Evolutionary conservation across 1,140 invertebrate genomes (phyloP).

Genomic region (Zaprionus camerounensis): DNA sequence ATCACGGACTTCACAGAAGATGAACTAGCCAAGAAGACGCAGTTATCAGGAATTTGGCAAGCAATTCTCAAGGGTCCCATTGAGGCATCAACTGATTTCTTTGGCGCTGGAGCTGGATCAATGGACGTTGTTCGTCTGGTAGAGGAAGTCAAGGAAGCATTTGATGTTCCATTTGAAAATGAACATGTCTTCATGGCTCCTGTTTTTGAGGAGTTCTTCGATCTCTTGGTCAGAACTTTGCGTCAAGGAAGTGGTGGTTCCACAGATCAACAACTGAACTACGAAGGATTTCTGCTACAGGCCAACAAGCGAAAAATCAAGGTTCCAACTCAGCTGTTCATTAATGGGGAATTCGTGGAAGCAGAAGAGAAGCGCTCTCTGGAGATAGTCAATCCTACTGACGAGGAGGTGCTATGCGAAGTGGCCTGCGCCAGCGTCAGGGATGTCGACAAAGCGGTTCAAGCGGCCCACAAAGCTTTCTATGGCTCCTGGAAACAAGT

Average conservation of each 20-base stretch:
- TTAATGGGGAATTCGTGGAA: conserved; percentile 95
- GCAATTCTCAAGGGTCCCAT: conserved; percentile 92
- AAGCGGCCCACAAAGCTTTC: conserved; percentile 94
- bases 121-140: conserved; percentile 98
- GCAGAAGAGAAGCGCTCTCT: conserved; percentile 88
- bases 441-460: conserved; percentile 95
- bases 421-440: conserved; percentile 90
- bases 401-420: conserved; percentile 92
- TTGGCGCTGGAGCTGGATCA: conserved; percentile 95
- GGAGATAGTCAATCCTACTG: conserved; percentile 92
- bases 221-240: conserved; percentile 67
- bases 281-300: conserved; percentile 89
- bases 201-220: conserved; percentile 92
- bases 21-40: conserved; percentile 88
- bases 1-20: conserved; percentile 90
- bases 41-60: conserved; percentile 91
- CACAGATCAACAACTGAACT: conserved; percentile 86
- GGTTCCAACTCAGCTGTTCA: conserved; percentile 95
- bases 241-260: conserved; percentile 56
- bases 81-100: conserved; percentile 94
- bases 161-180: conserved; percentile 91
- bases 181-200: conserved; percentile 97
- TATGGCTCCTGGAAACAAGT: conserved; percentile 95
- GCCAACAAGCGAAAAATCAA: conserved; percentile 93
- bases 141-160: conserved; percentile 95